Evolutionary conservation across 1,140 invertebrate genomes (phyloP), one percentile per base, ranked within the genome.

Genomic region (Lordiphosa stackelbergi): DNA sequence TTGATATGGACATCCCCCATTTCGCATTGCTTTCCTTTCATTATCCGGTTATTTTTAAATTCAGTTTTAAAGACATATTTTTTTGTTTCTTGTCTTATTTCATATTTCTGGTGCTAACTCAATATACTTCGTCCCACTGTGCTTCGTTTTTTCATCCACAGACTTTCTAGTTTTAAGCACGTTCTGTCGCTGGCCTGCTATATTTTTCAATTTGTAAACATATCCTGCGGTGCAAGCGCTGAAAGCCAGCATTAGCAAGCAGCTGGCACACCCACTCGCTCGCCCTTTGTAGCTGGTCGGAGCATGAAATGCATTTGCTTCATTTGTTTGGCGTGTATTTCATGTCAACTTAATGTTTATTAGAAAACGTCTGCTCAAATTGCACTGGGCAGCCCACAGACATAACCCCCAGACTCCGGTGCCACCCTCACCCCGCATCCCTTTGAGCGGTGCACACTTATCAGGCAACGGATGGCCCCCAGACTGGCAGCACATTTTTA

Each of bases 201-300:
- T 81, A 81, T 81, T 79, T 79, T 79, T 79, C 75, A 79, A 79
- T 79, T 79, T 79, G 75, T 81, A 81, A 81, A 79, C 75, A 81
- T 79, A 79, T 79, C 75, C 75, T 79, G 75, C 75, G 75, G 75
- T 81, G 74, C 54, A 59, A 72, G 52, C 55, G 55, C 38, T 70
- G 66, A 71, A 74, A 81, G 59, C 51, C 51, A 37, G 75, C 55
- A 75, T 79, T 74, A 74, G 74, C 58, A 64, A 63, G 62, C 69
- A 72, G 71, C 48, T 74, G 70, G 35, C 66, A 57, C 55, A 19
- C 53, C 65, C 65, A 31, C 49, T 5, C 10, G 6, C 6, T 16
- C n/a, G 13, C 13, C 5, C 11, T 13, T 11, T 31, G 43, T 3
- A 31, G 24, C 9, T 56, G 52, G 52, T 48, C 24, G 38, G 57